Evolutionary conservation across 2,113 vertebrate species (phyloP).

Genomic region (Pipra filicauda): DNA sequence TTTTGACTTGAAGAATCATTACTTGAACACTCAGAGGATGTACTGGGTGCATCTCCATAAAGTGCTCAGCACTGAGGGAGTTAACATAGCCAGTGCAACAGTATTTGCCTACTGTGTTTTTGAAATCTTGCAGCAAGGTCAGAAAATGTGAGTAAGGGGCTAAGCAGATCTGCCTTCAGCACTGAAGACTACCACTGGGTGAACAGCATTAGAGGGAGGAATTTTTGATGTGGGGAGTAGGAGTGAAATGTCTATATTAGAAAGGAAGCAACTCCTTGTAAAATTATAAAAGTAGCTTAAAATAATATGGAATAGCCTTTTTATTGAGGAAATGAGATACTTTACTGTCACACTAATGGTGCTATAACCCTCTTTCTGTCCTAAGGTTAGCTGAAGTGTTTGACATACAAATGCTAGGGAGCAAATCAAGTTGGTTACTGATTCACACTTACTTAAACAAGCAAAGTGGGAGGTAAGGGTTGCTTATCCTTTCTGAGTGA

Average conservation of each 20-base stretch:
- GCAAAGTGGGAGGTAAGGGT: slow-evolving; percentile 22
- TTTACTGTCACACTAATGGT: slow-evolving; percentile 51
- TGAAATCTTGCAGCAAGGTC: neutral
- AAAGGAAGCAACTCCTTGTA: slow-evolving; percentile 57
- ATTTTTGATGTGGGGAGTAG: slow-evolving; percentile 2
- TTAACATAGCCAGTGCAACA: neutral
- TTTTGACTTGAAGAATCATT: neutral
- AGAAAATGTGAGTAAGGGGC: neutral
- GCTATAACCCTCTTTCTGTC: slow-evolving; percentile 8
- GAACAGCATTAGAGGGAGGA: neutral
- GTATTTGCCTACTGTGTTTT: neutral
- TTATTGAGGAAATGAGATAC: slow-evolving; percentile 52
- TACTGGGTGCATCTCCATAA: neutral
- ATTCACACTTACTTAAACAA: slow-evolving; percentile 55
- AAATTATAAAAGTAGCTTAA: slow-evolving; percentile 58
- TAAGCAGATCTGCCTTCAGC: neutral
- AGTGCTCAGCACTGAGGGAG: neutral
- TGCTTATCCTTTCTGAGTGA: neutral
- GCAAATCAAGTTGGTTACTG: slow-evolving; percentile 47
- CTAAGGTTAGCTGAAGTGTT: neutral
- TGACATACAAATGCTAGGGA: slow-evolving; percentile 16
- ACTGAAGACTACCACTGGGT: neutral
- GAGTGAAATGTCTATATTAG: slow-evolving; percentile 13
- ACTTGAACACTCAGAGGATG: neutral
- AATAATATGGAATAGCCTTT: slow-evolving; percentile 37